Evolutionary conservation across 2,888 invertebrate genomes (phyloP), one percentile per base, ranked within the genome.

Genomic region (Cistogaster globosa): DNA sequence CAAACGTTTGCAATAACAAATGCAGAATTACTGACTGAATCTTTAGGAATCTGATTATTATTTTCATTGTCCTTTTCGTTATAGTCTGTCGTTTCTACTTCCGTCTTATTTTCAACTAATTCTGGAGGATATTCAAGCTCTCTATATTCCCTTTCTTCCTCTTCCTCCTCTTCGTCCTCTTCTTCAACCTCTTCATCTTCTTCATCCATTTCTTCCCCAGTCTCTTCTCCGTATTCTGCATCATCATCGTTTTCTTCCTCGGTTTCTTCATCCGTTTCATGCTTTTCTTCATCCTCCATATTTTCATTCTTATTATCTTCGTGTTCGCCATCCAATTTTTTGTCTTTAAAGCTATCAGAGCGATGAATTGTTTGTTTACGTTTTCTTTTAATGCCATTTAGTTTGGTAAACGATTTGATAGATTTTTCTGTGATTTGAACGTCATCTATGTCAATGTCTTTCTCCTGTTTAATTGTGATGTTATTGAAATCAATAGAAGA

Each of bases 381-480:
- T 55, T 69, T 78, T 57, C 80, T 71, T 48, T 75, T 86, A 18
- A 84, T 62, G 7, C 87, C 87, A 74, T 87, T 87, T 0, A 82
- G 16, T 22, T 69, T 45, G 7, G 74, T 22, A 32, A 55, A 65
- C 1, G 82, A 67, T 57, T 65, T 60, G 1, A 57, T 8, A 14
- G 60, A 63, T 71, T 75, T 78, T 51, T 78, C 16, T 36, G 74
- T 68, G 11, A 86, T 71, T 51, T 81, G 80, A n/a, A 86, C 86
- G 14, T 87, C 88, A 20, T 87, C 86, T n/a, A 91, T 88, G 48
- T 91, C 90, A 55, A 91, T 88, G 71, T 91, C 91, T 42, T 88
- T 89, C 77, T 92, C 92, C 58, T 91, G 90, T 76, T 92, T 92
- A n/a, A 92, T 90, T 0, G 72, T 83, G 14, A 92, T 78, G 81